Percentiles rank a stretch among this genome's conserved stretches.
These are phyloP conservation scores for Drosophila koepferae DNA, from an alignment of 2,888 invertebrate species.

Conservation along the genomic window DNA sequence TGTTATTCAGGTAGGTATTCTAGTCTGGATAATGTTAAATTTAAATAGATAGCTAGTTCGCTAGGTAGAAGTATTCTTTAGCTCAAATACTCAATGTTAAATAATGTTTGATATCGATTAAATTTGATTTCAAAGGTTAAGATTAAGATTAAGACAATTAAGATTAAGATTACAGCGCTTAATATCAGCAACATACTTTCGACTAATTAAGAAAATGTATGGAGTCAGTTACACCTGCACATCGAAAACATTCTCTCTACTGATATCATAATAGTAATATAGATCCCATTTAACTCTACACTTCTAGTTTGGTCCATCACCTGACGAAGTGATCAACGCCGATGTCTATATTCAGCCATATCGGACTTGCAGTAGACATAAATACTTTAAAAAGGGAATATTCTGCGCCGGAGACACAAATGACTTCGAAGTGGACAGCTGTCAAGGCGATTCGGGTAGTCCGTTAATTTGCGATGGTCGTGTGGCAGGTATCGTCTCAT, in stretches of 20 bases:
- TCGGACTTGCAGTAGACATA: background rate
- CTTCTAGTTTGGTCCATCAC: conserved; percentile 55
- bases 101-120: background rate
- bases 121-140: background rate
- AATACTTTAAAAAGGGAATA: conserved; percentile 31
- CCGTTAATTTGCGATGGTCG: conserved; percentile 58
- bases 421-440: conserved; percentile 58
- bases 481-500: conserved; percentile 70
- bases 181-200: too few species aligned
- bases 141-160: too few species aligned
- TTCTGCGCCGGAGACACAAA: conserved; percentile 60
- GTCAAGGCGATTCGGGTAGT: conserved; percentile 76
- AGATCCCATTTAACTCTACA: background rate
- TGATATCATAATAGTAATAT: background rate
- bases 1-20: conserved; percentile 51
- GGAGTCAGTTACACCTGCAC: background rate
- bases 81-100: background rate
- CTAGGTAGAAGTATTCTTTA: background rate
- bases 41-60: background rate
- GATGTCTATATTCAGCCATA: conserved; percentile 43
- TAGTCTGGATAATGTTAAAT: background rate
- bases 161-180: too few species aligned
- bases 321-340: conserved; percentile 64
- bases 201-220: too few species aligned
- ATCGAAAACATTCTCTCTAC: background rate